These are phyloP conservation scores for Pampusana beccarii DNA, from an alignment of 2,113 vertebrate species.

Conservation along the genomic window DNA sequence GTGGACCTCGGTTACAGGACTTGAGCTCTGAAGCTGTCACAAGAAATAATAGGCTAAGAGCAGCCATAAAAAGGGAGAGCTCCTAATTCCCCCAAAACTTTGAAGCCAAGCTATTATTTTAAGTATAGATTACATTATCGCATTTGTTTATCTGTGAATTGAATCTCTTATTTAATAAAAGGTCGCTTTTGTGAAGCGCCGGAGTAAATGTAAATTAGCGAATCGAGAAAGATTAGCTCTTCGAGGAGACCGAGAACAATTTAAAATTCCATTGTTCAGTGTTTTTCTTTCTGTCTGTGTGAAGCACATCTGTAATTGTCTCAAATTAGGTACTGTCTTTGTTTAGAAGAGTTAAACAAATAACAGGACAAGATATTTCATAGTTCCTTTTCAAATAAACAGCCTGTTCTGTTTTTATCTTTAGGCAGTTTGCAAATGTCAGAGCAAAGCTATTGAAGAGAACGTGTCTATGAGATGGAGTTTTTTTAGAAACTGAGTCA, in stretches of 20 bases:
- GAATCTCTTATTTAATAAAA: slow-evolving; percentile 45
- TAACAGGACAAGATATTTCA: slow-evolving; percentile 31
- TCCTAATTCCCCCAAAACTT: neutral
- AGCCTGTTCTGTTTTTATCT: slow-evolving; percentile 10
- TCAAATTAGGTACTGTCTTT: slow-evolving; percentile 42
- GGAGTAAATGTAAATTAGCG: slow-evolving; percentile 32
- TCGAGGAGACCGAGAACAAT: neutral
- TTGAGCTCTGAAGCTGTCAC: neutral
- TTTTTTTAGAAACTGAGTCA: neutral
- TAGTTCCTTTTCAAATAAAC: slow-evolving; percentile 23
- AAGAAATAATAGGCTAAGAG: neutral
- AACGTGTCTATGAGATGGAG: neutral
- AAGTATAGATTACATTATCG: slow-evolving; percentile 30
- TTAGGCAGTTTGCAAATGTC: slow-evolving; percentile 20
- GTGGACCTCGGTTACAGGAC: neutral
- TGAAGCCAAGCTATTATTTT: slow-evolving; percentile 18
- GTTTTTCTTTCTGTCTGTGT: slow-evolving; percentile 28
- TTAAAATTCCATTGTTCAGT: neutral
- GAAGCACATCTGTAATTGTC: slow-evolving; percentile 17
- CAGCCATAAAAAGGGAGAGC: neutral
- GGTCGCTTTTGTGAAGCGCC: neutral
- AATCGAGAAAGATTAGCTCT: slow-evolving; percentile 15
- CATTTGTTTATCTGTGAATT: slow-evolving; percentile 40
- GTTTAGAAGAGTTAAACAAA: slow-evolving; percentile 46
- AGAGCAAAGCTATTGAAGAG: neutral